Base-by-base conservation (phyloP, 37 sponge, comb jelly and placozoan genomes). In the Ianthella basta region DNA sequence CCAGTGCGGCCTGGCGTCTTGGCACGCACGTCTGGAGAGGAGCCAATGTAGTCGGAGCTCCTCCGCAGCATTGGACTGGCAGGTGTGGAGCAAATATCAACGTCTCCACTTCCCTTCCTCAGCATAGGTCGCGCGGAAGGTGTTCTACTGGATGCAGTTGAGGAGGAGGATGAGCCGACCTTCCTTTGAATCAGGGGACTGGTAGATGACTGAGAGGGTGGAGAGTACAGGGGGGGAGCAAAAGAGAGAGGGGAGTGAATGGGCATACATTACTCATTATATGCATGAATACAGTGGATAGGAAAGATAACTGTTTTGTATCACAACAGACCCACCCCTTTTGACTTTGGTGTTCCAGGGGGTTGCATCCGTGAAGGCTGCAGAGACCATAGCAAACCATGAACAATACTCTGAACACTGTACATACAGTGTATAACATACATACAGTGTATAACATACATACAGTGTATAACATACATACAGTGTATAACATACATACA, bases 1-100 rank as follows among this genome's bases (percentile, higher is more conserved):
- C 78, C 78, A 0, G 78, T 75, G 24, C 78, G 54, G 20, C 78
- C 78, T 4, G 78, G 78, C 5, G 78, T 75, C 54, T 75, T 75
- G 44, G 78, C 44, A 40, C 78, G 37, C 24, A 39, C 21, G 37
- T 75, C 78, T 32, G 78, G 78, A 40, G 78, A 13, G 4, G 78
- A 75, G 8, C 54, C 78, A 30, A 75, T 75, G n/a, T 15, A 24
- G 0, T 75, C 38, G 5, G 44, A 15, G 16, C 78, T 75, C 53
- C 78, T 75, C 25, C 39, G 37, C 44, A 75, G 37, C 54, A n/a
- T n/a, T 19, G 78, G 25, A 75, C 78, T 41, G 37, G 78, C 8
- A 10, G 8, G 50, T 44, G 50, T 44, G 50, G 50, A 44, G 8
- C 6, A 2, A 75, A 39, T 24, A 50, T 53, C 21, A 6, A 30